Percentiles rank a stretch among this genome's conserved stretches.
phyloP scores from a whole-genome alignment of 2,888 invertebrate genomes.

The Choreutis nemorana region DNA sequence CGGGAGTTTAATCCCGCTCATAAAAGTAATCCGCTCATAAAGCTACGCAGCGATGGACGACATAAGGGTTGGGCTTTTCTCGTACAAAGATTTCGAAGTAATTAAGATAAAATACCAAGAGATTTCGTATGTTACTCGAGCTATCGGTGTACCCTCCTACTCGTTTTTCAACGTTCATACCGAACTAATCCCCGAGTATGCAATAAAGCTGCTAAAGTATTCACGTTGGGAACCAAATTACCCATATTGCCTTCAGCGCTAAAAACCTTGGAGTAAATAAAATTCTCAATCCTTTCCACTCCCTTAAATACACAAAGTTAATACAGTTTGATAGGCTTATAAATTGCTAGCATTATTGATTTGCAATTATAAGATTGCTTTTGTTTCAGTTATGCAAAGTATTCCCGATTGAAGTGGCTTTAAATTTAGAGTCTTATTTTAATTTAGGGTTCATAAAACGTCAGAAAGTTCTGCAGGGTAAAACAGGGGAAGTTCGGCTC shows the following conservation, averaged over 20 bases:
- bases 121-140: conserved; percentile 53
- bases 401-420: conserved; percentile 26
- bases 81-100: conserved; percentile 61
- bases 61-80: conserved; percentile 61
- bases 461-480: conserved; percentile 6
- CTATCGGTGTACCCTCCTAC: conserved; percentile 22
- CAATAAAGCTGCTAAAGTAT: conserved; percentile 62
- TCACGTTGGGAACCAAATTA: conserved; percentile 60
- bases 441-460: conserved; percentile 4
- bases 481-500: conserved; percentile 11
- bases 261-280: conserved; percentile 37
- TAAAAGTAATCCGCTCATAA: conserved; percentile 66
- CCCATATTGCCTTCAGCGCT: conserved; percentile 61
- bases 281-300: conserved; percentile 20
- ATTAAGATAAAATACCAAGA: conserved; percentile 63
- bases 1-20: conserved; percentile 58
- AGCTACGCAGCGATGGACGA: conserved; percentile 63
- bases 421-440: conserved; percentile 1
- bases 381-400: conserved; percentile 34
- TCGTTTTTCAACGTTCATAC: conserved; percentile 59
- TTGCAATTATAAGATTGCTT: conserved; percentile 37
- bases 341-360: conserved; percentile 33
- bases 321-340: conserved; percentile 28
- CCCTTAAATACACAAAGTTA: conserved; percentile 27
- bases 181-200: conserved; percentile 60